A percentile compares a stretch with the other conserved stretches of the same genome.
These are phyloP conservation scores for Heliconius cydno DNA, from an alignment of 2,888 invertebrate species.

Conservation along the genomic window DNA sequence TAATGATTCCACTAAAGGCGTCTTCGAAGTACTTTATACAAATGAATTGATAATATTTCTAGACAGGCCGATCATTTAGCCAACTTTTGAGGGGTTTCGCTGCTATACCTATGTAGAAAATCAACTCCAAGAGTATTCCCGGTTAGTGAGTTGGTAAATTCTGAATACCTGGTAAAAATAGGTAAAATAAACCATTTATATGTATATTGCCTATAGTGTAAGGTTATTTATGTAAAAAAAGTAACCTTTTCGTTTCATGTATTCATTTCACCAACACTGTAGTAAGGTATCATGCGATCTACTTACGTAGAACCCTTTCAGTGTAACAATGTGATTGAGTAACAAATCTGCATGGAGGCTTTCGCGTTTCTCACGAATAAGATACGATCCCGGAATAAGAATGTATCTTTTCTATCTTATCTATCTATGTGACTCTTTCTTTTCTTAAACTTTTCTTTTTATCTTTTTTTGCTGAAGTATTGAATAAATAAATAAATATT, in stretches of 20 bases:
- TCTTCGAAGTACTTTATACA: no score
- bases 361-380: conserved; percentile 13
- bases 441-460: neutral
- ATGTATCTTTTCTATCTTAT: conserved; percentile 1
- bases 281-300: neutral
- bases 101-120: no score
- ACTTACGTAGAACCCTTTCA: conserved; percentile 17
- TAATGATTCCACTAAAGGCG: no score
- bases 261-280: neutral
- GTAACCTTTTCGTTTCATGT: neutral
- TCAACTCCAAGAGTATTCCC: neutral
- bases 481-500: no score
- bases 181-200: neutral
- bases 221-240: neutral
- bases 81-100: no score
- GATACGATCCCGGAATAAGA: conserved; percentile 22
- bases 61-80: no score
- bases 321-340: conserved; percentile 20
- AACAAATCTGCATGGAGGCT: conserved; percentile 16
- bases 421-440: neutral
- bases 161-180: neutral
- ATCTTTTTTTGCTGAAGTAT: neutral
- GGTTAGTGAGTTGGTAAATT: neutral
- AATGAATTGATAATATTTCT: no score
- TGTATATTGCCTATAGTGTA: neutral